These are phyloP conservation scores for Campoletis raptor DNA, from an alignment of 2,888 invertebrate genomes.

Conservation along the genomic window DNA sequence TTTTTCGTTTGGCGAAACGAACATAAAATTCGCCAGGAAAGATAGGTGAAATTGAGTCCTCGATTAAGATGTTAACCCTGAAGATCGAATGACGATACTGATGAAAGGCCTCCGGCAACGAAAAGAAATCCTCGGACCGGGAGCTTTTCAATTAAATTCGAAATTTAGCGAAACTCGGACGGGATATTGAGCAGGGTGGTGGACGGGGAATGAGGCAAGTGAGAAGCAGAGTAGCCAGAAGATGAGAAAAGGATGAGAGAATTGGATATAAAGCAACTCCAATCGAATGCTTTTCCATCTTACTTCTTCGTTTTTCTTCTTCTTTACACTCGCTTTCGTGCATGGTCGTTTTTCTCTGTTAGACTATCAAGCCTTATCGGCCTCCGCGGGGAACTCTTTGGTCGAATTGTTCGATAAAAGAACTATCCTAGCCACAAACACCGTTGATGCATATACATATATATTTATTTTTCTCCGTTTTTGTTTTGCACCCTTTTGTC, in stretches of 20 bases:
- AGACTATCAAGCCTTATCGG: constrained; percentile 79
- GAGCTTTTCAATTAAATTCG: constrained; percentile 80
- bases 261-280: constrained; percentile 62
- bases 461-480: constrained; percentile 29
- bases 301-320: constrained; percentile 26
- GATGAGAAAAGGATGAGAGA: constrained; percentile 46
- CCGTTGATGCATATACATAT: constrained; percentile 68
- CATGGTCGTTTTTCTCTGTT: constrained; percentile 70
- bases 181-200: constrained; percentile 32
- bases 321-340: constrained; percentile 47
- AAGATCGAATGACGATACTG: constrained; percentile 7
- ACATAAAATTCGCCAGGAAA: constrained; percentile 58
- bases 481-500: constrained; percentile 69
- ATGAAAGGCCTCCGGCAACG: neutral
- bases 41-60: constrained; percentile 71
- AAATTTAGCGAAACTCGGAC: constrained; percentile 68
- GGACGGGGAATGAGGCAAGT: constrained; percentile 55
- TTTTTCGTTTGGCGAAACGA: neutral
- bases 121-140: constrained; percentile 44
- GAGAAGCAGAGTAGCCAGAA: constrained; percentile 34
- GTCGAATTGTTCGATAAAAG: constrained; percentile 82
- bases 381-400: constrained; percentile 80
- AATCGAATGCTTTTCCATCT: constrained; percentile 53
- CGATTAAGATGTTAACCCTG: constrained; percentile 61
- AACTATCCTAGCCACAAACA: constrained; percentile 74